These are phyloP conservation scores for Scaptomyza caliginosa DNA, from an alignment of 2,888 invertebrate genomes.

Conservation along the genomic window DNA sequence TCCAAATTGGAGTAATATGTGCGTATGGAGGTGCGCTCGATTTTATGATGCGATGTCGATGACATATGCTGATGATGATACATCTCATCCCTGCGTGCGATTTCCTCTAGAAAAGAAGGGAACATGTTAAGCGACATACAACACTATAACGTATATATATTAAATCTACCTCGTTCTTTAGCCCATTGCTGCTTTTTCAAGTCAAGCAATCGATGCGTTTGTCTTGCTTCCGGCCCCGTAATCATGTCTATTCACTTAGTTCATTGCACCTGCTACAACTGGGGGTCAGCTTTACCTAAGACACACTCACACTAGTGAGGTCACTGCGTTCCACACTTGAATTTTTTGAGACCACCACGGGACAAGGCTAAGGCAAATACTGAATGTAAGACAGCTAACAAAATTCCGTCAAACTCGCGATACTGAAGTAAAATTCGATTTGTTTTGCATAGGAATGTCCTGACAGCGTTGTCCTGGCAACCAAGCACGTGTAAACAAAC, in stretches of 20 bases:
- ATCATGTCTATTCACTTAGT: conserved; percentile 71
- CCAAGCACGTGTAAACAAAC: conserved; percentile 50
- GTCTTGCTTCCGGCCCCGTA: conserved; percentile 80
- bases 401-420: conserved; percentile 62
- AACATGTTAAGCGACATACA: neutral
- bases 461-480: conserved; percentile 61
- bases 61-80: conserved; percentile 85
- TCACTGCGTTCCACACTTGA: neutral
- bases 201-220: conserved; percentile 89
- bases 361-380: conserved; percentile 62
- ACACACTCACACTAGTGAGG: conserved; percentile 7
- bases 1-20: conserved; percentile 84
- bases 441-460: conserved; percentile 76
- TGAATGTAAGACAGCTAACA: conserved; percentile 46
- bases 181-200: conserved; percentile 97
- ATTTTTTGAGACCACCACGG: conserved; percentile 39
- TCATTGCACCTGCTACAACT: conserved; percentile 59
- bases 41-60: conserved; percentile 85
- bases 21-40: conserved; percentile 84
- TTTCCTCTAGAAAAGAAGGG: conserved; percentile 87
- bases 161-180: conserved; percentile 91
- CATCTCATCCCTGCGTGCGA: conserved; percentile 90
- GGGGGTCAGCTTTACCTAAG: conserved; percentile 12
- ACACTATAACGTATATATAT: neutral
- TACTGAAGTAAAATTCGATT: conserved; percentile 51